Evolutionary conservation across 2,888 invertebrate species (phyloP), one percentile per base, ranked within the genome.

Genomic region (Loripinus fragilis): DNA sequence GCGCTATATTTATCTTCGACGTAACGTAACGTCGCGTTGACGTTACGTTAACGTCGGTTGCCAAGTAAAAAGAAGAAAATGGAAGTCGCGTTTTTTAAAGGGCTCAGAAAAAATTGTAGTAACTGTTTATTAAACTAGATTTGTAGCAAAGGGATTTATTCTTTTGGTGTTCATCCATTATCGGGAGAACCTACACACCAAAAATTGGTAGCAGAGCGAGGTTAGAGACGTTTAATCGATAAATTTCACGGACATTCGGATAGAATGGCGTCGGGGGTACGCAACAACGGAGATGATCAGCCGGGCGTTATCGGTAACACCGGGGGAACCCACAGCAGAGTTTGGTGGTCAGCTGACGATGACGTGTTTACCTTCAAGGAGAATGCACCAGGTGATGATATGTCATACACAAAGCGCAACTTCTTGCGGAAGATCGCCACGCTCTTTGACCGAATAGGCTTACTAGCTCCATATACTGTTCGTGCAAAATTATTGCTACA

Each of bases 201-300:
- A 20, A 48, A 48, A 48, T 48, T 48, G 48, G 48, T 48, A 48
- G 48, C 48, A 48, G 48, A 48, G 48, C 48, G 48, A 48, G 48
- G 48, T 48, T 48, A 41, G 48, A 10, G n/a, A 48, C 48, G n/a
- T 48, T 48, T 20, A 20, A 48, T 48, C 48, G 48, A 48, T 41
- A n/a, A n/a, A 41, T 41, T 41, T 41, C 41, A 41, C 41, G 48
- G 48, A 48, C 48, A 41, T 41, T 41, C 41, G 41, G 41, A 41
- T 20, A 48, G n/a, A 20, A 48, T 48, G 48, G 48, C 48, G n/a
- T 48, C 48, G n/a, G 48, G 17, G 48, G 48, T 20, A 48, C 48
- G 48, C 48, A 48, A 48, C 48, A 48, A 48, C 48, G 48, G 48
- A 48, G 17, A 48, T 48, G 48, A 48, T 48, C 48, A 48, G 41